These are phyloP conservation scores for Smittia aterrima DNA, from an alignment of 2,888 invertebrate genomes.

Conservation along the genomic window DNA sequence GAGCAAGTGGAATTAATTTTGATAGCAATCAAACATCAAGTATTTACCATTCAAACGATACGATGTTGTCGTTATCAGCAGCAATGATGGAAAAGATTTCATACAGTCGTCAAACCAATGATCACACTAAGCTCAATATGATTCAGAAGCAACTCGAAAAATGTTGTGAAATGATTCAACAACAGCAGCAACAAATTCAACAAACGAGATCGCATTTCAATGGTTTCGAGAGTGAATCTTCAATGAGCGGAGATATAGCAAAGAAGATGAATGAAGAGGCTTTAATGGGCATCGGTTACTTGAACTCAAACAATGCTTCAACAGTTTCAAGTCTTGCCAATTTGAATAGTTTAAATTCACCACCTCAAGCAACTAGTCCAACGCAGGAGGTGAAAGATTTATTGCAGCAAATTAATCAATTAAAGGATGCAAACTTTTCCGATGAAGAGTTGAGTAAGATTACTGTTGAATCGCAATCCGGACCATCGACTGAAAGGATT, in stretches of 20 bases:
- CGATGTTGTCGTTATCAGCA: slow-evolving; percentile 10
- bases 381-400: slow-evolving; percentile 72
- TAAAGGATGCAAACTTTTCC: slow-evolving; percentile 56
- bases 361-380: slow-evolving; percentile 80
- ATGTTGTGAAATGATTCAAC: slow-evolving; percentile 31
- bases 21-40: neutral
- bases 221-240: slow-evolving; percentile 41
- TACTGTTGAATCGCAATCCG: slow-evolving; percentile 42
- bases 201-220: slow-evolving; percentile 27
- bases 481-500: neutral
- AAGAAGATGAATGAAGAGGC: slow-evolving; percentile 49
- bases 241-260: slow-evolving; percentile 46
- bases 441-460: slow-evolving; percentile 42
- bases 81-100: slow-evolving; percentile 35
- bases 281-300: slow-evolving; percentile 49
- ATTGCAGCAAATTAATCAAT: slow-evolving; percentile 69
- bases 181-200: slow-evolving; percentile 34
- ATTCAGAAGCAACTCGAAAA: slow-evolving; percentile 37
- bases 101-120: slow-evolving; percentile 30
- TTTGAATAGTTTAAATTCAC: slow-evolving; percentile 67
- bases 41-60: slow-evolving; percentile 37
- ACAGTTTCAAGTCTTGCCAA: slow-evolving; percentile 67
- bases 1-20: slow-evolving; percentile 42
- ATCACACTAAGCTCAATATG: slow-evolving; percentile 32
- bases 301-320: slow-evolving; percentile 60